Base-by-base conservation (phyloP, 1,140 invertebrate genomes). In the Panagrolaimus sp. region DNA sequence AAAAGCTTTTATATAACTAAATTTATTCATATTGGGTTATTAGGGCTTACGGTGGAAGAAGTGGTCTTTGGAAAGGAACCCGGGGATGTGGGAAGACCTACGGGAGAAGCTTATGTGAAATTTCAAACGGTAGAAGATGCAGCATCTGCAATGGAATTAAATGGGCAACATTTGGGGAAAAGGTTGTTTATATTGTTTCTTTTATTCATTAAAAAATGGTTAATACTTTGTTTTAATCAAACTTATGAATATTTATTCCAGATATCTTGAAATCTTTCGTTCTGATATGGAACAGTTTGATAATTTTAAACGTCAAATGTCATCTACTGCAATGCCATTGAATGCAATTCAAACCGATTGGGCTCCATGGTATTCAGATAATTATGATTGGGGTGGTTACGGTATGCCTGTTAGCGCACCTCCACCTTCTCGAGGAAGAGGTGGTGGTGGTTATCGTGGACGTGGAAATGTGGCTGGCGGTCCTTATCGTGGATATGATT, bases 161-260 rank as follows among this genome's bases (percentile, higher is more conserved):
- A 96, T 90, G 93, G 92, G 89, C 91, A 94, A 89, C 93, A 92
- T 88, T 94, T 96, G 89, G 92, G 92, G 90, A 92, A 94, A 91
- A 96, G 93, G 92, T 96, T 47, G 11, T 57, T n/a, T n/a, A n/a
- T n/a, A n/a, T n/a, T n/a, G n/a, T n/a, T n/a, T 47, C 13, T 38
- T 7, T 67, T 31, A 20, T 67, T 14, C 20, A n/a, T 43, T 66
- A 9, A 48, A 9, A 31, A 43, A 20, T 63, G 8, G n/a, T 14
- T 7, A 13, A 43, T n/a, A n/a, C 43, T 23, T 1, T 1, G 63
- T 53, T 65, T 23, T 11, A 4, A 9, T 11, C 7, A 23, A 63
- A 5, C 13, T n/a, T n/a, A n/a, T n/a, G n/a, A n/a, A n/a, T 45
- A n/a, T n/a, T 53, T 57, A 20, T 23, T 67, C 44, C 31, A 71